Conservation (phyloP, 1,140 invertebrate species). For the Bombus cullumanus region DNA sequence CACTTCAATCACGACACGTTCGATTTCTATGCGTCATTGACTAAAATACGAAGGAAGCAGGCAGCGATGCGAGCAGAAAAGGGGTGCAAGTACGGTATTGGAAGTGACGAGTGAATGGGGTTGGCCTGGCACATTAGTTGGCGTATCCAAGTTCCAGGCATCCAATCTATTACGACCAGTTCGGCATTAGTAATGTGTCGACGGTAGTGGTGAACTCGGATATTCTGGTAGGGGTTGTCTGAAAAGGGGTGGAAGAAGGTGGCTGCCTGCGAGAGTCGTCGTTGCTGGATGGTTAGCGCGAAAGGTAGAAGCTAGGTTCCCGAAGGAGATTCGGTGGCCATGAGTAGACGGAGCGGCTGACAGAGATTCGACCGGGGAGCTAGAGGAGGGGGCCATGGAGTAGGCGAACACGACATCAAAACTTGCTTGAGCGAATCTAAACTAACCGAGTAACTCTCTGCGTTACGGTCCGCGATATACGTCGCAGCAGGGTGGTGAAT, state of each 20-base stretch:
- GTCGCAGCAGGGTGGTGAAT: conserved; percentile 63
- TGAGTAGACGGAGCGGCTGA: conserved; percentile 33
- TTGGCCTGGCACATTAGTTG: conserved; percentile 59
- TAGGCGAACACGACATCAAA: conserved; percentile 77
- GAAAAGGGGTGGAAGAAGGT: conserved; percentile 24
- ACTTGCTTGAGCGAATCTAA: conserved; percentile 79
- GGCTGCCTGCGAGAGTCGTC: conserved; percentile 23
- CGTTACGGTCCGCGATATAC: conserved; percentile 70
- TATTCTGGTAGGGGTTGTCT: conserved; percentile 55
- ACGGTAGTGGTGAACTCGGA: conserved; percentile 62
- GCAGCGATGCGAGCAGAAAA: not conserved
- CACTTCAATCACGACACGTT: not conserved
- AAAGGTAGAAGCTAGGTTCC: conserved; percentile 42
- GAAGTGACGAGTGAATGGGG: conserved; percentile 54
- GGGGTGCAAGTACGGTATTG: too few species aligned
- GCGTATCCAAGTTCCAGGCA: conserved; percentile 73
- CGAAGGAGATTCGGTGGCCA: conserved; percentile 50
- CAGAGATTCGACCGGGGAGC: conserved; percentile 34
- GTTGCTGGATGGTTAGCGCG: conserved; percentile 7
- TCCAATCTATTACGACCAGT: conserved; percentile 78
- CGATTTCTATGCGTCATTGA: not conserved
- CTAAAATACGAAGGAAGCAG: not conserved
- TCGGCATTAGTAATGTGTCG: conserved; percentile 79
- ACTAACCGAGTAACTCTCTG: conserved; percentile 79
- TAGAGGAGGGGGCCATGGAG: conserved; percentile 52